phyloP scores from a whole-genome alignment of 2,797 vertebrate species.

The Poliocrania exsul region DNA sequence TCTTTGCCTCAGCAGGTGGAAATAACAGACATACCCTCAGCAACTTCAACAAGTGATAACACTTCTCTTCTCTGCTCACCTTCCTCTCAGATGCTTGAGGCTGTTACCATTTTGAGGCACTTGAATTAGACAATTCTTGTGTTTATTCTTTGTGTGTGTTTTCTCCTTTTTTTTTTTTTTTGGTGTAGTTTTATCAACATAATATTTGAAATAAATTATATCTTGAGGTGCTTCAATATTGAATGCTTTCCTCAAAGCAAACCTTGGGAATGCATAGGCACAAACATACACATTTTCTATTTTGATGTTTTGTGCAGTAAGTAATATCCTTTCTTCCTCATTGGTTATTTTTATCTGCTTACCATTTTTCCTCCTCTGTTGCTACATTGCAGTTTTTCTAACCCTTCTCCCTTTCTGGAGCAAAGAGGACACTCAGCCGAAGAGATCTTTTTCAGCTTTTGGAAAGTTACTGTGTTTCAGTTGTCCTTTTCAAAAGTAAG shows the following conservation, averaged over 20 bases:
- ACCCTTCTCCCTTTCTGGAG: not conserved
- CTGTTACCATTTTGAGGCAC: not conserved
- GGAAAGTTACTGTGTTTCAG: not conserved
- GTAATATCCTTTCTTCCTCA: not conserved
- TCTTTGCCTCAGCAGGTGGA: not conserved
- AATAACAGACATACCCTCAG: not conserved
- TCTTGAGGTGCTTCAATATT: not conserved
- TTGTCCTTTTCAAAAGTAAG: not conserved
- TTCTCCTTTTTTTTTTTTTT: accelerated
- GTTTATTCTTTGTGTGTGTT: not conserved
- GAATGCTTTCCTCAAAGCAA: not conserved
- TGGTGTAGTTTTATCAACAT: not conserved
- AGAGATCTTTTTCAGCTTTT: not conserved
- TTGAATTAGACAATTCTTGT: not conserved
- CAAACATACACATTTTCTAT: not conserved
- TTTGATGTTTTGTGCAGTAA: not conserved
- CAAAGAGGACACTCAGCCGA: not conserved
- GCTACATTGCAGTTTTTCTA: not conserved
- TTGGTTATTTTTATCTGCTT: slow-evolving; percentile 25
- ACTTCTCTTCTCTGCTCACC: accelerated
- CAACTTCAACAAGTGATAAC: accelerated
- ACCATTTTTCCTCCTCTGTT: not conserved
- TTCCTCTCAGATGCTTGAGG: not conserved
- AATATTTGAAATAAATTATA: not conserved
- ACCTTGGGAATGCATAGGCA: not conserved